Evolutionary conservation across 2,113 vertebrate species (phyloP), one percentile per base, ranked within the genome.

Genomic region (Catharus bicknelli): DNA sequence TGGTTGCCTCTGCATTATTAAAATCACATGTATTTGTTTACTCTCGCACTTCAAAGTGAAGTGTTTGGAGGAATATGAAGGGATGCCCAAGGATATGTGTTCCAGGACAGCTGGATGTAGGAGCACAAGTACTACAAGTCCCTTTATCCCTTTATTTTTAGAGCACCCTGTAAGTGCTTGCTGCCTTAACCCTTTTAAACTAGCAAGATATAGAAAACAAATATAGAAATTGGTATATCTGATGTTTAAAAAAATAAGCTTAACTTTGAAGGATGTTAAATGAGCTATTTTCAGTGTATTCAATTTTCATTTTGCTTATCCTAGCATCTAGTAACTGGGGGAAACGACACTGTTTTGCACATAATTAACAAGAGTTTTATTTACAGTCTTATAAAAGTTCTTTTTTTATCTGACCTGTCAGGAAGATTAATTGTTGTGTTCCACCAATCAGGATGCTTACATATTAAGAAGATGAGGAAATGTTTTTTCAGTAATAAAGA

Each of bases 1-100:
- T 27, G 3, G 10, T 58, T 67, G 14, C 5, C 29, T 74, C 53
- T 62, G 11, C 58, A 36, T 47, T 70, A 63, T 38, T 67, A 63
- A 85, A 90, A 21, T 2, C 17, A 62, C 6, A 4, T 26, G 4
- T 9, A 16, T 64, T 83, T 88, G 17, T 79, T 80, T 80, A 64
- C 2, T 4, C 11, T 90, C 53, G 55, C 1, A 22, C 14, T 78
- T 62, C 34, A 67, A 12, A 42, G 8, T n/a, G 17, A 43, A 67
- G 47, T 74, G 16, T 74, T 76, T 54, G 19, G 34, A 72, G 34
- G 15, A 89, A 80, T n/a, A 22, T 21, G 32, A 21, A 40, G 13
- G 10, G 11, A 43, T 50, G 16, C 3, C 26, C 23, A 43, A 32
- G 20, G 8, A 34, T 72, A 32, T 0, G 0, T 12, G 3, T 38